Percentiles rank a stretch among this genome's conserved stretches.
These are phyloP conservation scores for Habrosyne pyritoides DNA, from an alignment of 2,888 invertebrate genomes.

Conservation along the genomic window DNA sequence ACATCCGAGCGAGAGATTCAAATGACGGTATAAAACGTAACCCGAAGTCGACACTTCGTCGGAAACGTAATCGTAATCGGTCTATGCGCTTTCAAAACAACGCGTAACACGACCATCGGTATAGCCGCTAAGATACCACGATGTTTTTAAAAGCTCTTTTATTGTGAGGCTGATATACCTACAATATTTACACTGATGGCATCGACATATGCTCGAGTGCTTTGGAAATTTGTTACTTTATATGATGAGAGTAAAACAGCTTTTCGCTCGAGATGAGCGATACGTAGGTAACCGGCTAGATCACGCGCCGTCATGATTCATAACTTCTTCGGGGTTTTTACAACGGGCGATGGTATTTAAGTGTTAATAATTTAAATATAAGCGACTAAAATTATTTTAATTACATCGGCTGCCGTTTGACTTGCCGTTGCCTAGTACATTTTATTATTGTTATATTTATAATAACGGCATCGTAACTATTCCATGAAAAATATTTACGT, in stretches of 20 bases:
- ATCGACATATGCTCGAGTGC: slow-evolving; percentile 7
- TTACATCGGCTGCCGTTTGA: slow-evolving; percentile 3
- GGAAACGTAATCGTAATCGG: slow-evolving; percentile 78
- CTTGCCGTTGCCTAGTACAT: background rate
- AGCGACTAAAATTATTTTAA: slow-evolving; percentile 31
- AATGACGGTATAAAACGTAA: slow-evolving; percentile 82
- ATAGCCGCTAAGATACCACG: slow-evolving; percentile 68
- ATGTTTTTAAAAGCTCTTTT: slow-evolving; percentile 81
- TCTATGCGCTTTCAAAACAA: slow-evolving; percentile 81
- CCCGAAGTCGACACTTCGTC: slow-evolving; percentile 80
- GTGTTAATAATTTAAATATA: slow-evolving; percentile 38
- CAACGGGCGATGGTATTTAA: slow-evolving; percentile 35
- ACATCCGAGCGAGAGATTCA: slow-evolving; percentile 82
- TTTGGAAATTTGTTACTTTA: slow-evolving; percentile 5
- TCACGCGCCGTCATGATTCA: slow-evolving; percentile 47
- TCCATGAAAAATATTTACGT: background rate
- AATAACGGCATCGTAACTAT: background rate
- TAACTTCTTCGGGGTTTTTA: slow-evolving; percentile 43
- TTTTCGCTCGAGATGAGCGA: background rate
- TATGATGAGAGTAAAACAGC: background rate
- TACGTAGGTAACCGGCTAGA: slow-evolving; percentile 24
- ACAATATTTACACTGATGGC: slow-evolving; percentile 30
- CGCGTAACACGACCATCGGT: slow-evolving; percentile 73
- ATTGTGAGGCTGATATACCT: slow-evolving; percentile 67
- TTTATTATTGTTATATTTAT: background rate